Conservation (phyloP, 2,888 invertebrate species). For the Spisula solida region DNA sequence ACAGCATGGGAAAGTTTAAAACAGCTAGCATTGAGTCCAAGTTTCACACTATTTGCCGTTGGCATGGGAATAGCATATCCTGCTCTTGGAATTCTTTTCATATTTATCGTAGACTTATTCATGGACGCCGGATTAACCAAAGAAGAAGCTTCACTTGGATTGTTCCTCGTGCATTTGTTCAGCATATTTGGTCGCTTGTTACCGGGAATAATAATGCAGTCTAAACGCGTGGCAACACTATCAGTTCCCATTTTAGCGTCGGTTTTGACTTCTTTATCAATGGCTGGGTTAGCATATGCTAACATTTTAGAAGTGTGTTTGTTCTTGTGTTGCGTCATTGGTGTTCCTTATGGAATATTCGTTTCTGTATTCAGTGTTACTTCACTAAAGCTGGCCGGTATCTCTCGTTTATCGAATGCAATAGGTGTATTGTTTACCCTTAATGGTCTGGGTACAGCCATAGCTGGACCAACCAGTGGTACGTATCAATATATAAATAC, state of each 20-base stretch:
- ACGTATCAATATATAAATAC: neutral
- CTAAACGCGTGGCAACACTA: constrained; percentile 22
- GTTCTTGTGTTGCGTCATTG: constrained; percentile 27
- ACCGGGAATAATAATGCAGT: constrained; percentile 33
- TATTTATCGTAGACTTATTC: constrained; percentile 40
- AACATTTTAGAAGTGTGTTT: neutral
- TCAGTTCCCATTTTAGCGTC: constrained; percentile 38
- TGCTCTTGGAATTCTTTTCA: constrained; percentile 27
- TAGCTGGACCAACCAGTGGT: constrained; percentile 38
- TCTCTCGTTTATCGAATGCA: constrained; percentile 30
- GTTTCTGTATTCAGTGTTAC: constrained; percentile 42
- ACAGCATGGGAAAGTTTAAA: constrained; percentile 27
- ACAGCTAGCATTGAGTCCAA: constrained; percentile 22
- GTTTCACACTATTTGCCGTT: constrained; percentile 38
- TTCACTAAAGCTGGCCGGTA: constrained; percentile 25
- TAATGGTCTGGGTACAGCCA: constrained; percentile 25
- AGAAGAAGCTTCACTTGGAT: constrained; percentile 31
- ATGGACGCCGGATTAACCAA: constrained; percentile 31
- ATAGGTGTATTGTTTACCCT: constrained; percentile 41
- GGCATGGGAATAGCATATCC: constrained; percentile 44
- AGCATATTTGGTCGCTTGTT: constrained; percentile 31
- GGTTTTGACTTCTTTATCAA: constrained; percentile 6
- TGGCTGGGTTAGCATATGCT: constrained; percentile 27
- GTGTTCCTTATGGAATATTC: constrained; percentile 35
- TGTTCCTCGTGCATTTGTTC: constrained; percentile 38